Evolutionary conservation across 2,113 vertebrate genomes (phyloP).

Genomic region (Lucifuga dentata): DNA sequence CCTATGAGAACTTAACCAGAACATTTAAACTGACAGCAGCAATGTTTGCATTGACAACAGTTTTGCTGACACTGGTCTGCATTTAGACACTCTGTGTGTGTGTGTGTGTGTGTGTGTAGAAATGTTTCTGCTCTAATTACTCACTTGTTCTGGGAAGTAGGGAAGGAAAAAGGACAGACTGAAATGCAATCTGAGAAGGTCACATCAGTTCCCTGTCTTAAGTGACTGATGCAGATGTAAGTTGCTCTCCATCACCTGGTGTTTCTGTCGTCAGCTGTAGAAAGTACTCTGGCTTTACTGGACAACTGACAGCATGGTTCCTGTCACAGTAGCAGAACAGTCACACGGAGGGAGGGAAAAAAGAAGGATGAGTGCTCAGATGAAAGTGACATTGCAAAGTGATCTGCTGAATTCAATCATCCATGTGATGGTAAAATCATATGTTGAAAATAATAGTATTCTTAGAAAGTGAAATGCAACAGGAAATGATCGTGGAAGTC

Average conservation of each 20-base stretch:
- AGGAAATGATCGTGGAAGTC: constrained; percentile 1
- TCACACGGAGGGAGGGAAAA: constrained; percentile 28
- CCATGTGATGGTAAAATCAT: constrained; percentile 21
- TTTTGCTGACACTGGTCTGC: constrained; percentile 32
- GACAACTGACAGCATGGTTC: constrained; percentile 45
- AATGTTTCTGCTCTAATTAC: constrained; percentile 80
- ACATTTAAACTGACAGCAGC: constrained; percentile 2
- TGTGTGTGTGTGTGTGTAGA: constrained; percentile 14
- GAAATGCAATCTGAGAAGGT: constrained; percentile 76
- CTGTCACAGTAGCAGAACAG: constrained; percentile 49
- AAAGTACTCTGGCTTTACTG: constrained; percentile 22
- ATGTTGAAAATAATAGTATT: constrained; percentile 6
- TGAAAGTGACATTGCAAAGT: constrained; percentile 61
- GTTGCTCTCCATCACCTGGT: constrained; percentile 31
- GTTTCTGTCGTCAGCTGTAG: constrained; percentile 31
- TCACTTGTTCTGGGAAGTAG: constrained; percentile 71
- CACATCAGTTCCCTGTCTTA: constrained; percentile 65
- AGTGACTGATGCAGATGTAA: constrained; percentile 58
- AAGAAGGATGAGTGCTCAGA: constrained; percentile 39
- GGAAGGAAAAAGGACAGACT: constrained; percentile 27
- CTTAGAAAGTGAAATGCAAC: constrained; percentile 9
- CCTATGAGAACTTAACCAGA: not conserved
- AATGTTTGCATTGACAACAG: constrained; percentile 19
- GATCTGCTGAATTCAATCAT: constrained; percentile 41
- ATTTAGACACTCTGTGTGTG: constrained; percentile 5